A percentile compares a stretch with the other conserved stretches of the same genome.
phyloP scores from a whole-genome alignment of 2,797 vertebrate genomes.

The Acomys russatus region DNA sequence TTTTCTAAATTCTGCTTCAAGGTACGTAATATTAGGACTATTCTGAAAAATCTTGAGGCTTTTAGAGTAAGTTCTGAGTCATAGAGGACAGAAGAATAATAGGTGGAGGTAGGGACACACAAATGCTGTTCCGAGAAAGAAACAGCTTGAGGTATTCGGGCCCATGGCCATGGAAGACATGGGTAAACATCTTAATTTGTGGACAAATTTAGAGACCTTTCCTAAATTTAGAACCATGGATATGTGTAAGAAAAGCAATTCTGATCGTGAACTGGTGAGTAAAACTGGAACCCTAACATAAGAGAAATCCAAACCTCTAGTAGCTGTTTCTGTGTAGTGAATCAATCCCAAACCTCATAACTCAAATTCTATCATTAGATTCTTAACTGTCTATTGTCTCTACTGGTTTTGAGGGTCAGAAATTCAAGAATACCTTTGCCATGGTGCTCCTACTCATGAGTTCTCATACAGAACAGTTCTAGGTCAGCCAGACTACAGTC shows the following conservation, averaged over 20 bases:
- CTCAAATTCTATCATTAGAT: neutral
- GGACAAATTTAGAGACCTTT: neutral
- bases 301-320: neutral
- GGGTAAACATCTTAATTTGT: neutral
- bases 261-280: neutral
- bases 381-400: neutral
- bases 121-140: neutral
- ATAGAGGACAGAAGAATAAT: neutral
- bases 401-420: neutral
- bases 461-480: neutral
- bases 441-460: neutral
- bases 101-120: neutral
- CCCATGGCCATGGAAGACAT: rapidly evolving
- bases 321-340: neutral
- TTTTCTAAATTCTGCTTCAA: neutral
- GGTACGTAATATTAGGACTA: neutral
- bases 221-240: neutral
- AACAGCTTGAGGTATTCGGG: neutral
- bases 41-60: conserved; percentile 30
- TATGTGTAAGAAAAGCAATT: neutral
- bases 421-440: neutral
- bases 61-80: neutral
- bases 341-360: neutral
- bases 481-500: neutral
- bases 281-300: neutral